Base-by-base conservation (phyloP, 2,888 invertebrate genomes). In the Mechanitis mazaeus region DNA sequence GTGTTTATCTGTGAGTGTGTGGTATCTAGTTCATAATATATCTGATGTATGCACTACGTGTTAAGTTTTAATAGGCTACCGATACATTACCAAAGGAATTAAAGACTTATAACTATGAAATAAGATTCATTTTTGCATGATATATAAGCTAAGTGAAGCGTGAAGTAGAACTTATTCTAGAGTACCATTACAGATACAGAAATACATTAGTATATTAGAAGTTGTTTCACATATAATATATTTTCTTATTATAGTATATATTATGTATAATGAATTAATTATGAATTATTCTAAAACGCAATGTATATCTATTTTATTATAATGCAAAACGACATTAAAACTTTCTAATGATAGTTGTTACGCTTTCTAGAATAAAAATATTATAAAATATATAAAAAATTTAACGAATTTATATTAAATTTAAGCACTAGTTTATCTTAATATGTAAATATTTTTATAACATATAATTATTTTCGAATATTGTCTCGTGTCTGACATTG, bases 261-360 rank as follows among this genome's bases (percentile, higher is more conserved):
- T 9, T 42, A 11, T 42, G 1, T 42, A 9, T 9, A 3, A 7
- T 42, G 9, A 42, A 42, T 42, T 9, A 42, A 42, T 9, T 42
- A 42, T 3, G 42, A 42, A 42, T 42, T 42, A 42, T 42, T 42
- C 9, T 42, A 42, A 35, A 42, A 9, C 42, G 42, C 42, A 42
- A 42, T 9, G 9, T 42, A 50, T 50, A 11, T n/a, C 9, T 31
- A 50, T 50, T 31, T 50, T 50, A 50, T 50, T 50, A 11, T 50
- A 31, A 50, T 9, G 31, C 20, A 3, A 50, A 60, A 60, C 11
- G 57, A 58, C 54, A 58, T 59, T 35, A 45, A 58, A 63, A 65
- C 63, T 65, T 63, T 65, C 65, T 65, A 63, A 58, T 57, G 33
- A 38, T 56, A 47, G 56, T 42, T 58, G 63, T 58, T 63, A 63